Conservation (phyloP, 2,797 vertebrate species). For the Scleropages formosus region DNA sequence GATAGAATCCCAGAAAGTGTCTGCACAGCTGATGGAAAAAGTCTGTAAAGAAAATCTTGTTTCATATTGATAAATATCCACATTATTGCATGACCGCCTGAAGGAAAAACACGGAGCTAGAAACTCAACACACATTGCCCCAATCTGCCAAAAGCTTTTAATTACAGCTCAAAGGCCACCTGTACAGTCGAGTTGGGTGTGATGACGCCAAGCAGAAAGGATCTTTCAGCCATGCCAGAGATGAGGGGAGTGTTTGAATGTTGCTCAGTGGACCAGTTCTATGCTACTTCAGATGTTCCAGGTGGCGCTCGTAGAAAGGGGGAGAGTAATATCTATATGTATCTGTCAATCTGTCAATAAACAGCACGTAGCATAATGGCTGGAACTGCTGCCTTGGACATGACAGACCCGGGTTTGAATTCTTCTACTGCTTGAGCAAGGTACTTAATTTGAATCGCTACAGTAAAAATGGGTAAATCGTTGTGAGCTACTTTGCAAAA, state of each 20-base stretch:
- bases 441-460: too few species aligned
- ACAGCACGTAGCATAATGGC: too few species aligned
- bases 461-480: too few species aligned
- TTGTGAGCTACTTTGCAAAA: too few species aligned
- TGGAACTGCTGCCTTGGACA: too few species aligned
- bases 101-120: too few species aligned
- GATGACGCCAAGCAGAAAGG: conserved; percentile 3
- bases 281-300: conserved; percentile 2
- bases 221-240: conserved; percentile 10
- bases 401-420: too few species aligned
- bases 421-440: too few species aligned
- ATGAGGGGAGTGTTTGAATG: conserved; percentile 18
- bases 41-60: too few species aligned
- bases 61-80: too few species aligned
- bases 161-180: not conserved
- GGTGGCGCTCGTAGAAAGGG: not conserved
- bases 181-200: not conserved
- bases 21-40: too few species aligned
- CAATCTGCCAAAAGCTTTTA: conserved; percentile 4
- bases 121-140: too few species aligned
- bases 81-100: not conserved
- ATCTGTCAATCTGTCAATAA: not conserved
- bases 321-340: not conserved
- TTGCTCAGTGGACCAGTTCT: conserved; percentile 9
- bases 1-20: not conserved